Evolutionary conservation across 2,797 vertebrate genomes (phyloP), one percentile per base, ranked within the genome.

Genomic region (Cossypha niveicapilla): DNA sequence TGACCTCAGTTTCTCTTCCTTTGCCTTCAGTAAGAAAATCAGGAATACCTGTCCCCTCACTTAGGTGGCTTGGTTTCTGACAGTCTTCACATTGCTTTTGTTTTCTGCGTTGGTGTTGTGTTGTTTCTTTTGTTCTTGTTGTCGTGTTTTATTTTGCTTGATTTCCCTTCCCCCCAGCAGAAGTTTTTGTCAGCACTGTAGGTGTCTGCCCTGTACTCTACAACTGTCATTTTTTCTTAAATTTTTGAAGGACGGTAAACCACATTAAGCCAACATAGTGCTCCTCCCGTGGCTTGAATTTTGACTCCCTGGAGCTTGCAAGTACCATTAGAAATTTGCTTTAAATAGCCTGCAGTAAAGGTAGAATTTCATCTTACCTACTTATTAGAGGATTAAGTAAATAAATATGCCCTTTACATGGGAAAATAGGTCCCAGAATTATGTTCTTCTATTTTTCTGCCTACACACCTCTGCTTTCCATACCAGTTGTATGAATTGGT

Each of bases 311-410:
- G 71, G 39, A 91, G 71, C 84, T 90, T 74, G n/a, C 60, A 85
- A 70, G 8, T 85, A 23, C 56, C 81, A 73, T 89, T 92, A 76
- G 27, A 95, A 90, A 70, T 79, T 66, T 67, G 7, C 19, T 93
- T 92, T 87, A 63, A 87, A 63, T 94, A 87, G 63, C 71, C 84
- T 73, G 85, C 34, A 76, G 56, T 87, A 85, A 87, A 76, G 39
- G 74, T 63, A 92, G 56, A 90, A 70, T 71, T 93, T 82, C 58
- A 73, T 70, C 9, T 76, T 81, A n/a, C 42, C 51, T 87, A 41
- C 63, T 76, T 89, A 88, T 92, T 93, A 93, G 83, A 79, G 74
- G 77, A 93, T 94, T 89, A 95, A 77, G 65, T 76, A 89, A 82
- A 74, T 87, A 91, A 92, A 80, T 23, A 22, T 87, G 75, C 28